Percentiles rank a stretch among this genome's conserved stretches.
Evolutionary conservation across 2,797 vertebrate species (phyloP).

Genomic region (Huso huso): DNA sequence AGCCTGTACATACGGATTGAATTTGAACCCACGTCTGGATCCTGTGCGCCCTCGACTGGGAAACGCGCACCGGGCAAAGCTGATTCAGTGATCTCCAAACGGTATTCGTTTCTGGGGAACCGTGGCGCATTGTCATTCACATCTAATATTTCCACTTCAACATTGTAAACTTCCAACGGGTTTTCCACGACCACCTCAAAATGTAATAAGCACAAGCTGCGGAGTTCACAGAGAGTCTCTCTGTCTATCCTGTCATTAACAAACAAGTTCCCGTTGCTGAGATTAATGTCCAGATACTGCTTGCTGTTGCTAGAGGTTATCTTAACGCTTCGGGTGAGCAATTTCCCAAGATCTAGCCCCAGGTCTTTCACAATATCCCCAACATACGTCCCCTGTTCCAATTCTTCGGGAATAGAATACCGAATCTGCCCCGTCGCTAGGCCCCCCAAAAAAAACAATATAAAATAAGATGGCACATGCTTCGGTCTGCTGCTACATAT

Average conservation of each 20-base stretch:
- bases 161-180: constrained; percentile 58
- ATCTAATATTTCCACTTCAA: constrained; percentile 67
- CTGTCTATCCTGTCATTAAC: constrained; percentile 65
- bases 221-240: constrained; percentile 57
- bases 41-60: constrained; percentile 56
- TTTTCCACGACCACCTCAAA: constrained; percentile 62
- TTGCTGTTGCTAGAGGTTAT: constrained; percentile 55
- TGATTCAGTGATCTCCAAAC: constrained; percentile 54
- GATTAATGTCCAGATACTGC: constrained; percentile 58
- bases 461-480: constrained; percentile 54
- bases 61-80: constrained; percentile 48
- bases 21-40: constrained; percentile 62
- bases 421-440: constrained; percentile 70
- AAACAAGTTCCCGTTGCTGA: constrained; percentile 51
- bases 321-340: constrained; percentile 51
- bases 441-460: constrained; percentile 55
- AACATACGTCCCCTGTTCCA: constrained; percentile 76
- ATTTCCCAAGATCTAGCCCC: constrained; percentile 56
- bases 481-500: constrained; percentile 55
- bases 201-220: constrained; percentile 49
- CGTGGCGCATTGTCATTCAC: constrained; percentile 68
- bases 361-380: constrained; percentile 71
- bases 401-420: constrained; percentile 84
- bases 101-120: constrained; percentile 46
- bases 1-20: constrained; percentile 54